These are phyloP conservation scores for Caenorhabditis latens DNA, from an alignment of 1,140 invertebrate species.

Conservation along the genomic window DNA sequence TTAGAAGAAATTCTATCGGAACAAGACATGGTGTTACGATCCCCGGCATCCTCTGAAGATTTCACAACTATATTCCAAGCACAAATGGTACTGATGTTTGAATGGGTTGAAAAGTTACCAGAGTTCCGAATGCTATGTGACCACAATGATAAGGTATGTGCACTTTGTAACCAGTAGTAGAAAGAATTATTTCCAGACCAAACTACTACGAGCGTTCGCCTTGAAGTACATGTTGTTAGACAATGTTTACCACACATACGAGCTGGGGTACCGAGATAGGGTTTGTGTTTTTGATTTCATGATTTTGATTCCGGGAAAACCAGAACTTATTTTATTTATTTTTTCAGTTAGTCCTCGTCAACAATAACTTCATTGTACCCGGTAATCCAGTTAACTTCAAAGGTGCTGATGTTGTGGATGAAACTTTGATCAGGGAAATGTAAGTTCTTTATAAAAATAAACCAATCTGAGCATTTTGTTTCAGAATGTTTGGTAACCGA, in stretches of 20 bases:
- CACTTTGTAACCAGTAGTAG: not conserved
- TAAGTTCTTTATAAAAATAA: constrained; percentile 65
- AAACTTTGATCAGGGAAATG: constrained; percentile 32
- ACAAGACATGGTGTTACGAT: constrained; percentile 64
- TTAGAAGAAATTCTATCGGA: constrained; percentile 72
- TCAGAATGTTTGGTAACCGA: constrained; percentile 62
- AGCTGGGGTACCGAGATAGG: constrained; percentile 61
- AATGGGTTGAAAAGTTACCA: constrained; percentile 68
- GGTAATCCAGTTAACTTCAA: constrained; percentile 10
- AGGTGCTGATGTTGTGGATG: constrained; percentile 2
- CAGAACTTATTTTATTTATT: too few species aligned
- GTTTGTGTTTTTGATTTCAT: not conserved
- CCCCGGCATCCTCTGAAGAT: constrained; percentile 68
- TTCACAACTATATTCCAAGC: constrained; percentile 66
- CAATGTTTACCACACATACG: constrained; percentile 74
- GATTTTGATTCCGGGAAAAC: not conserved
- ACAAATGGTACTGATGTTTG: constrained; percentile 71
- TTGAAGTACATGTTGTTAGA: constrained; percentile 72
- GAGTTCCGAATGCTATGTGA: constrained; percentile 68
- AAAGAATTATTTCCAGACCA: constrained; percentile 64
- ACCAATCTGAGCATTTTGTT: constrained; percentile 58
- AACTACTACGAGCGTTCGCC: constrained; percentile 70
- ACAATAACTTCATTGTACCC: constrained; percentile 57
- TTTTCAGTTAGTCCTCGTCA: constrained; percentile 47
- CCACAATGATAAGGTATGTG: constrained; percentile 67